A percentile compares a stretch with the other conserved stretches of the same genome.
Evolutionary conservation across 2,888 invertebrate species (phyloP).

Genomic region (Ichneumoninae sp.): DNA sequence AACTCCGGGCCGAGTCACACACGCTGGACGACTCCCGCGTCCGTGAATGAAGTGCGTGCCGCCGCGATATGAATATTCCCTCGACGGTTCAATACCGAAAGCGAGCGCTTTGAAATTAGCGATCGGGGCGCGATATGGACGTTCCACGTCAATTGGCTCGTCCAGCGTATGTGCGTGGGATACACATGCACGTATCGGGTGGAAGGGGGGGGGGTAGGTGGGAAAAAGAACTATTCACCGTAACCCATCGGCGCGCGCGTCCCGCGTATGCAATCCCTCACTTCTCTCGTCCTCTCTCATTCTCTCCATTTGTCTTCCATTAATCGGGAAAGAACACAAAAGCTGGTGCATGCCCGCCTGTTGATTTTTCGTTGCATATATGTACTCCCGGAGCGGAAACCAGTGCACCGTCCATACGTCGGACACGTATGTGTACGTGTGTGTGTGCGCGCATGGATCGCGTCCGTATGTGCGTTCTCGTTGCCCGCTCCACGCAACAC

Average conservation of each 20-base stretch:
- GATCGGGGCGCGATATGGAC: slow-evolving; percentile 53
- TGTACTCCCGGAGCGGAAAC: slow-evolving; percentile 6
- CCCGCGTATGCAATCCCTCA: background rate
- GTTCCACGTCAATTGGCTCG: slow-evolving; percentile 63
- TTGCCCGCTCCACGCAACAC: slow-evolving; percentile 16
- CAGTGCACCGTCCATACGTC: background rate
- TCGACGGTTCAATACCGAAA: slow-evolving; percentile 46
- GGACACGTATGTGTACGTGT: slow-evolving; percentile 4
- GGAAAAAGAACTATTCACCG: slow-evolving; percentile 52
- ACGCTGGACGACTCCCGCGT: too few relatives aligned
- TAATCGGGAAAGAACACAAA: slow-evolving; percentile 72
- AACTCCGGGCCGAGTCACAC: background rate
- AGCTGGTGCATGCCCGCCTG: slow-evolving; percentile 75
- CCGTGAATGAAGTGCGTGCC: slow-evolving; percentile 25
- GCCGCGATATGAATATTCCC: slow-evolving; percentile 61
- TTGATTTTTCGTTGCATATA: slow-evolving; percentile 76
- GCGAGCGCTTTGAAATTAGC: slow-evolving; percentile 64
- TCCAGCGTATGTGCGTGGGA: background rate
- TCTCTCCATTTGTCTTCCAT: slow-evolving; percentile 65
- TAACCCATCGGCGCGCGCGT: slow-evolving; percentile 48
- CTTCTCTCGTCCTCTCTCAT: background rate
- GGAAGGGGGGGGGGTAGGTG: background rate
- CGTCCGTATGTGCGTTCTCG: slow-evolving; percentile 1
- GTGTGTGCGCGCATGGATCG: slow-evolving; percentile 5
- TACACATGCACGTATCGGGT: background rate